Conservation (phyloP, 2,113 vertebrate species). For the Numida meleagris region DNA sequence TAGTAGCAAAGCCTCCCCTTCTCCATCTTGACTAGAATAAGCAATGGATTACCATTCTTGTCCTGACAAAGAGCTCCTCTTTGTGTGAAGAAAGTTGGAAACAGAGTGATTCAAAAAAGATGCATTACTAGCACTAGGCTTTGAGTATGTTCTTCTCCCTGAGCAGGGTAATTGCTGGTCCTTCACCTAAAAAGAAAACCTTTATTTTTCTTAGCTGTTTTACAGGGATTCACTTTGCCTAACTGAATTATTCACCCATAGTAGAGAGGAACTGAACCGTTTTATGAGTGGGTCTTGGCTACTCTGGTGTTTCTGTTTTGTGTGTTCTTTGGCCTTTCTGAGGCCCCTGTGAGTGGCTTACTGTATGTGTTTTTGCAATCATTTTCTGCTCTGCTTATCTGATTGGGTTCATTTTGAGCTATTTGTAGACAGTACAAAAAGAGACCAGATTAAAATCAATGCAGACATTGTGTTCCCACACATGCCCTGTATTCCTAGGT, state of each 20-base stretch:
- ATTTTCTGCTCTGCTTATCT: conserved; percentile 50
- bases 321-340: conserved; percentile 1
- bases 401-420: conserved; percentile 28
- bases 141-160: neutral
- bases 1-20: neutral
- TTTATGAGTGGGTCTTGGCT: neutral
- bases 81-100: neutral
- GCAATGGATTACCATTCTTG: neutral
- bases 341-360: neutral
- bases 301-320: neutral
- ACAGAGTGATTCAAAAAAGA: neutral
- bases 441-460: conserved; percentile 64
- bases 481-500: conserved; percentile 56
- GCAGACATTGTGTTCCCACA: conserved; percentile 33
- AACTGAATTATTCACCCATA: neutral
- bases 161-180: neutral
- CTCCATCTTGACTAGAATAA: neutral
- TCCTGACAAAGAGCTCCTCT: neutral
- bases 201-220: neutral
- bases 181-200: neutral
- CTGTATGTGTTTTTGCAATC: conserved; percentile 35
- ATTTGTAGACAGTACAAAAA: conserved; percentile 55
- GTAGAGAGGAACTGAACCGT: neutral
- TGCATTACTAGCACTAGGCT: neutral
- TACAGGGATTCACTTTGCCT: neutral